Base-by-base conservation (phyloP, 2,113 vertebrate genomes). In the Heterotis niloticus region DNA sequence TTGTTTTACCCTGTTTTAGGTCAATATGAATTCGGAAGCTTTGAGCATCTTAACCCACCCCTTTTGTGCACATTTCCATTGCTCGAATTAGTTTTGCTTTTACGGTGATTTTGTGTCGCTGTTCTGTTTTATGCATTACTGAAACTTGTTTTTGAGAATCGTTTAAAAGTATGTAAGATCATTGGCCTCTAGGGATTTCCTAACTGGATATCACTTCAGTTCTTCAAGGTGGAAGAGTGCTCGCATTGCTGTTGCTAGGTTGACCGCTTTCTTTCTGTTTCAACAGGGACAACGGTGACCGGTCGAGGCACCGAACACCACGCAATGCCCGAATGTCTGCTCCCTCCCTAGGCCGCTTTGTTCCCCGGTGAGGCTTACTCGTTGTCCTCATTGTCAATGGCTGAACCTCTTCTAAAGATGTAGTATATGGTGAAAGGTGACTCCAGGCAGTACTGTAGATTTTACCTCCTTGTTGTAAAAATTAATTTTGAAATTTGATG, bases 241-340 rank as follows among this genome's bases (percentile, higher is more conserved):
- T 10, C 11, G 13, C 3, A 17, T 17, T 20, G 20, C 59, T 1
- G 13, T 14, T 62, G 59, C 59, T 62, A 3, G 2, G 13, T 20
- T 62, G 59, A 62, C 59, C 14, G 10, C 59, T 62, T 62, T 62
- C 3, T 20, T 62, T 14, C 13, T n/a, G 23, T 76, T 64, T 64
- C 9, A 11, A 65, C 87, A 99, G 97, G 89, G 97, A 99, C 79
- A 97, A 91, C 44, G 94, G 95, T 81, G 98, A 99, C 84, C 79
- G 97, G 85, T 92, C 96, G 5, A 93, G 98, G 76, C 98, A 98
- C 92, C 86, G 98, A 92, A 96, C 96, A 57, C 94, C 98, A 4
- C 92, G 97, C 1, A 99, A 99, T 1, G 96, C 98, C 81, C 90
- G 98, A 57, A 99, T 99, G 96, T 98, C 98, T 13, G 97, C 97